Evolutionary conservation across 2,797 vertebrate genomes (phyloP).

Genomic region (Acipenser transmontanus): DNA sequence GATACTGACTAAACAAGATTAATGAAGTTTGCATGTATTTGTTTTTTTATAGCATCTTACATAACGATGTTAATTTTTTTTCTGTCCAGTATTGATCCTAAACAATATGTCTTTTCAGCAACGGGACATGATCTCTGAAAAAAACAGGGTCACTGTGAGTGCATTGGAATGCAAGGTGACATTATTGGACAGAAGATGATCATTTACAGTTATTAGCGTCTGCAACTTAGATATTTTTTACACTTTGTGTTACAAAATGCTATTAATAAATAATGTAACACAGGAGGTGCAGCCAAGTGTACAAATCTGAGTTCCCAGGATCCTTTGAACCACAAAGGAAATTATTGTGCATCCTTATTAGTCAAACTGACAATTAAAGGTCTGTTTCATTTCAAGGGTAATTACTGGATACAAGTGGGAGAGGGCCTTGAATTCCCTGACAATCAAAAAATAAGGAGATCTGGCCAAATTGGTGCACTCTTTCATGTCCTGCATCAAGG

Average conservation of each 20-base stretch:
- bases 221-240: too few relatives aligned
- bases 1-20: slow-evolving; percentile 46
- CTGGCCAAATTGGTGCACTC: slow-evolving; percentile 28
- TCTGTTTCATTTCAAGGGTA: slow-evolving; percentile 33
- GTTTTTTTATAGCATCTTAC: slow-evolving; percentile 23
- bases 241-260: too few relatives aligned
- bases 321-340: slow-evolving; percentile 12
- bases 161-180: background rate
- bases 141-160: background rate
- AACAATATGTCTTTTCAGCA: slow-evolving; percentile 20
- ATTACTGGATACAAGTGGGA: slow-evolving; percentile 21
- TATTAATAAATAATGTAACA: too few relatives aligned
- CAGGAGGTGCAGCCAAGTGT: background rate
- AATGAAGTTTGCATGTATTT: slow-evolving; percentile 54
- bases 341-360: slow-evolving; percentile 24
- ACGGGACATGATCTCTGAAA: background rate
- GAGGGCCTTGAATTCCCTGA: slow-evolving; percentile 26
- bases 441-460: slow-evolving; percentile 12
- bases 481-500: slow-evolving; percentile 37
- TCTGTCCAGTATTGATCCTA: slow-evolving; percentile 29
- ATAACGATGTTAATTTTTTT: slow-evolving; percentile 42
- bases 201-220: background rate
- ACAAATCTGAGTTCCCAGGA: slow-evolving; percentile 13
- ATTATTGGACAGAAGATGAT: background rate
- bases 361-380: slow-evolving; percentile 29